phyloP scores from a whole-genome alignment of 2,888 invertebrate species.

The Rotaria magnacalcarata region DNA sequence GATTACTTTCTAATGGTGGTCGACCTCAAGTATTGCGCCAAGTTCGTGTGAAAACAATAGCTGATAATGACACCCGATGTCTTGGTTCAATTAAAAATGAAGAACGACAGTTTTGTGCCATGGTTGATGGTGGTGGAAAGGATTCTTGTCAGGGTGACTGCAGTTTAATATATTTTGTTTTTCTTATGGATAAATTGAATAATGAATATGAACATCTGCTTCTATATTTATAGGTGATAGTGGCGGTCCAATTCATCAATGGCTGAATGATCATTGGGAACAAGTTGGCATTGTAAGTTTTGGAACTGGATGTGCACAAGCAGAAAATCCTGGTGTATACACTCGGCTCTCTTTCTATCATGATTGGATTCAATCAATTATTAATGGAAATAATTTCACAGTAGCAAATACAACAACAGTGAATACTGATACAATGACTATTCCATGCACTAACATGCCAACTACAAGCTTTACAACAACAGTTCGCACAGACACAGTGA shows the following conservation, averaged over 20 bases:
- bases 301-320: background rate
- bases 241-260: constrained; percentile 6
- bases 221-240: background rate
- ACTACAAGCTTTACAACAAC: background rate
- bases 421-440: background rate
- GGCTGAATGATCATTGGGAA: background rate
- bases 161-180: no score
- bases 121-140: constrained; percentile 2
- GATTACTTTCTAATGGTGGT: background rate
- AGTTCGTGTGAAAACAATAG: background rate
- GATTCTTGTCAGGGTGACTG: background rate
- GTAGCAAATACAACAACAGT: background rate
- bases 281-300: background rate
- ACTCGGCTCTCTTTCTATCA: background rate
- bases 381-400: background rate
- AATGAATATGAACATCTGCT: no score
- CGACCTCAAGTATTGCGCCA: background rate
- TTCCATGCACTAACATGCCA: no score
- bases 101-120: background rate
- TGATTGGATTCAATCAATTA: background rate
- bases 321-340: background rate
- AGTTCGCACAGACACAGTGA: background rate
- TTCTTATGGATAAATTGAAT: no score
- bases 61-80: background rate
- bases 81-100: background rate